Evolutionary conservation across 1,140 invertebrate species (phyloP).

Genomic region (Aphaenogaster ashmeadi): DNA sequence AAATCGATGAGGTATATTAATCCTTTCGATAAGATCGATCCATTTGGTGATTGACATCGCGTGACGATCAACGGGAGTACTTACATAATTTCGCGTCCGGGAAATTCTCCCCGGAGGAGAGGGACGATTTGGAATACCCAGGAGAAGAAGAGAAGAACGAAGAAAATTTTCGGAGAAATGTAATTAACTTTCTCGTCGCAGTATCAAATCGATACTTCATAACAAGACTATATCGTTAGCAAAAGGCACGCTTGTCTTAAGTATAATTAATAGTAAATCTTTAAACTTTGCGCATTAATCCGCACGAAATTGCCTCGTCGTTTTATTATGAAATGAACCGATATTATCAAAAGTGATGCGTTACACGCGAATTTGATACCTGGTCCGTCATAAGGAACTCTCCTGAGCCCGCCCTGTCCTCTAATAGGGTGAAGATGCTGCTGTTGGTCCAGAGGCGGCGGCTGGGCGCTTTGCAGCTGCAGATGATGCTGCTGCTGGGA

Average conservation of each 20-base stretch:
- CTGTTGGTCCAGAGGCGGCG: constrained; percentile 81
- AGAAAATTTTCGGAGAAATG: constrained; percentile 31
- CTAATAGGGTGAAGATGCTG: constrained; percentile 79
- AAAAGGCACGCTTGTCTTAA: neutral
- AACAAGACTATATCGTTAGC: neutral
- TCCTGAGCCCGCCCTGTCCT: constrained; percentile 75
- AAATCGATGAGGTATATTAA: constrained; percentile 66
- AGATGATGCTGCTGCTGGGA: constrained; percentile 81
- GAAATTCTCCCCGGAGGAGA: constrained; percentile 73
- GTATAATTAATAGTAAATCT: neutral
- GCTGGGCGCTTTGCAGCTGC: constrained; percentile 80
- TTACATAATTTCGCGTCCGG: constrained; percentile 67
- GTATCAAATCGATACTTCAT: neutral
- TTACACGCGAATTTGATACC: constrained; percentile 69
- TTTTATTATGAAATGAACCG: neutral
- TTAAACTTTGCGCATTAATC: neutral
- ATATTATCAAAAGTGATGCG: constrained; percentile 19
- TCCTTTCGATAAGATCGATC: constrained; percentile 69
- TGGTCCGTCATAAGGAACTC: constrained; percentile 77
- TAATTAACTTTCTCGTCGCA: neutral
- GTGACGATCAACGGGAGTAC: constrained; percentile 72
- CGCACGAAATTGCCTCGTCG: neutral
- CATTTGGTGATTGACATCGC: constrained; percentile 83
- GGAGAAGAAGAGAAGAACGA: constrained; percentile 44
- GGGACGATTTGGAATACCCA: constrained; percentile 54